Evolutionary conservation across 2,113 vertebrate genomes (phyloP).

Genomic region (Eulemur macaco): DNA sequence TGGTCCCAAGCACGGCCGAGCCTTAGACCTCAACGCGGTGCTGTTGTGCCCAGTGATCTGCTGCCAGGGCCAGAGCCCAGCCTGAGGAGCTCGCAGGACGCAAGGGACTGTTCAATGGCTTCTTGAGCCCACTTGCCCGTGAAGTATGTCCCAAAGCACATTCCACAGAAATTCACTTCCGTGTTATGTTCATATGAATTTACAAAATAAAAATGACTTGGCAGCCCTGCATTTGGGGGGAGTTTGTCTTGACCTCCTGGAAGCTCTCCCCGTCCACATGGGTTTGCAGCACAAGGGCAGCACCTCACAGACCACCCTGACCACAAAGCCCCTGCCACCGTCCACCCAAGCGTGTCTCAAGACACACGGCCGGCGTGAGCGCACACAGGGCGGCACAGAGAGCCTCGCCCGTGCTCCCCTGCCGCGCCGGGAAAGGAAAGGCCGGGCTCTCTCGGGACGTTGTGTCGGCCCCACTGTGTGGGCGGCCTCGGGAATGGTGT

Average conservation of each 20-base stretch:
- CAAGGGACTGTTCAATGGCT: neutral
- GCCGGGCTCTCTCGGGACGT: neutral
- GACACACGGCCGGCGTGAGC: neutral
- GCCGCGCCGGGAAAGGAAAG: too few species aligned
- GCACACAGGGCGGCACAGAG: fast-evolving
- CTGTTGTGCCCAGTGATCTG: fast-evolving
- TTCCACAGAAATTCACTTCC: neutral
- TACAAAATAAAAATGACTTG: neutral
- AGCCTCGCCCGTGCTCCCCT: neutral
- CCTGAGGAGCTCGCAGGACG: neutral
- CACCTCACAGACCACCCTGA: neutral
- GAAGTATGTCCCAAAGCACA: neutral
- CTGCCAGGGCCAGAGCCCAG: neutral
- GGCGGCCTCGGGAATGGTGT: neutral
- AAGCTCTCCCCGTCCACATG: neutral
- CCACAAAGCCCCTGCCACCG: neutral
- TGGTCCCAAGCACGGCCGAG: neutral
- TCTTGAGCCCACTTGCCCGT: neutral
- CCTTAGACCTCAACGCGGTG: too few species aligned
- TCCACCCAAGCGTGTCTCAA: neutral
- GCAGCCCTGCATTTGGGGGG: neutral
- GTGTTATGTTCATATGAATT: neutral
- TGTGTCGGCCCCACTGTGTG: neutral
- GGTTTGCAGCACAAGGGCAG: too few species aligned
- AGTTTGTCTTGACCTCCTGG: neutral